Evolutionary conservation across 2,113 vertebrate genomes (phyloP), one percentile per base, ranked within the genome.

Genomic region (Thymallus thymallus): DNA sequence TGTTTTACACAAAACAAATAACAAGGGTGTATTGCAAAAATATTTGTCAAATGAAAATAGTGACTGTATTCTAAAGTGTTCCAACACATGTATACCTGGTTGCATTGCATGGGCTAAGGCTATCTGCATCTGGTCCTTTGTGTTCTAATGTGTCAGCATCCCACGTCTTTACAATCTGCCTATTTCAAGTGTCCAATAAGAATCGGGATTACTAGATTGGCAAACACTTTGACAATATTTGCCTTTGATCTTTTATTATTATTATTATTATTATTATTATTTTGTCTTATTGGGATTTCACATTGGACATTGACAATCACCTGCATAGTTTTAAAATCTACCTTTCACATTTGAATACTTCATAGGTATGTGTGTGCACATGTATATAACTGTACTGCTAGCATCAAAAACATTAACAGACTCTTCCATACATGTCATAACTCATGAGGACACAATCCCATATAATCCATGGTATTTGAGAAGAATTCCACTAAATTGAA

Each of bases 361-460:
- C 20, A 60, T 60, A 22, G 48, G 16, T 51, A 18, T 41, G 35
- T 20, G 35, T 18, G 51, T 55, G n/a, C n/a, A 55, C 6, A 60
- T 60, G 18, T 32, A 32, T 20, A 35, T 30, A 66, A 41, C 26
- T 32, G 29, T 20, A 35, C 18, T 66, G 16, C 30, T 66, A 32
- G 64, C 64, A 66, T 66, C 30, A 26, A 64, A 64, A 64, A 16
- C 23, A 24, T 30, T 6, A 66, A n/a, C 64, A n/a, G 18, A 66
- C 64, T 9, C 30, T 32, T 66, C 48, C 48, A 51, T 41, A 55
- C 56, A 22, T 22, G 56, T 23, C 20, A 10, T 22, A 30, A 30
- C 64, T 26, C 30, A n/a, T 30, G 63, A 65, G 63, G 10, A 66
- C 64, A 7, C 29, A 35, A n/a, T 30, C 18, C 18, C 18, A 66